Evolutionary conservation across 2,113 vertebrate genomes (phyloP).

Genomic region (Ancistrus triradiatus): DNA sequence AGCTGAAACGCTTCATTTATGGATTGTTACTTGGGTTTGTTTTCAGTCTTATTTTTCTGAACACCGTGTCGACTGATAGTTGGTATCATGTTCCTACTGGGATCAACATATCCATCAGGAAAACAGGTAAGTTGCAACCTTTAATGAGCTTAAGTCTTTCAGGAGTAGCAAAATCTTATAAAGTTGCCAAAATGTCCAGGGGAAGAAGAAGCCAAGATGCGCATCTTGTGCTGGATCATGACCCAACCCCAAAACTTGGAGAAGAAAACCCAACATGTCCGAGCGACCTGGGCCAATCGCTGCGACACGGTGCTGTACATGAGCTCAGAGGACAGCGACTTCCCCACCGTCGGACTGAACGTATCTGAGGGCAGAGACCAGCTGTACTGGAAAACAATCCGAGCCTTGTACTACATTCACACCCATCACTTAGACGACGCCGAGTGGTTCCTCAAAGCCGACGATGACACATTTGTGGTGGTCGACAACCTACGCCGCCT

Average conservation of each 20-base stretch:
- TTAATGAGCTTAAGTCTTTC: too few relatives aligned
- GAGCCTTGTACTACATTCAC: too few relatives aligned
- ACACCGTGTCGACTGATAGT: neutral
- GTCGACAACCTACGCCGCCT: too few relatives aligned
- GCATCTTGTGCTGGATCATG: constrained; percentile 72
- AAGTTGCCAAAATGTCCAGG: too few relatives aligned
- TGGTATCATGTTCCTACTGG: neutral
- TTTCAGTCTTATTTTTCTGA: neutral
- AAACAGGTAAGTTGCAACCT: neutral
- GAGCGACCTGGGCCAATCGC: constrained; percentile 63
- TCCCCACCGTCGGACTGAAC: constrained; percentile 65
- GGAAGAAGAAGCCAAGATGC: too few relatives aligned
- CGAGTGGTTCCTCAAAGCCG: too few relatives aligned
- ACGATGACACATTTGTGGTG: too few relatives aligned
- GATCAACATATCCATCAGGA: neutral
- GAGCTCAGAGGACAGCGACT: constrained; percentile 59
- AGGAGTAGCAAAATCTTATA: too few relatives aligned
- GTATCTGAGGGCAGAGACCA: constrained; percentile 65
- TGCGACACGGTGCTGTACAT: constrained; percentile 68
- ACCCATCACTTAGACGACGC: too few relatives aligned
- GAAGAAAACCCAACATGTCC: constrained; percentile 57
- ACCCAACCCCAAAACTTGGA: constrained; percentile 57
- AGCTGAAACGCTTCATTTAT: too few relatives aligned
- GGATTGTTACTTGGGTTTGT: constrained; percentile 12
- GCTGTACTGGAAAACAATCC: too few relatives aligned